These are phyloP conservation scores for Pantherophis guttatus DNA, from an alignment of 2,113 vertebrate species.

Conservation along the genomic window DNA sequence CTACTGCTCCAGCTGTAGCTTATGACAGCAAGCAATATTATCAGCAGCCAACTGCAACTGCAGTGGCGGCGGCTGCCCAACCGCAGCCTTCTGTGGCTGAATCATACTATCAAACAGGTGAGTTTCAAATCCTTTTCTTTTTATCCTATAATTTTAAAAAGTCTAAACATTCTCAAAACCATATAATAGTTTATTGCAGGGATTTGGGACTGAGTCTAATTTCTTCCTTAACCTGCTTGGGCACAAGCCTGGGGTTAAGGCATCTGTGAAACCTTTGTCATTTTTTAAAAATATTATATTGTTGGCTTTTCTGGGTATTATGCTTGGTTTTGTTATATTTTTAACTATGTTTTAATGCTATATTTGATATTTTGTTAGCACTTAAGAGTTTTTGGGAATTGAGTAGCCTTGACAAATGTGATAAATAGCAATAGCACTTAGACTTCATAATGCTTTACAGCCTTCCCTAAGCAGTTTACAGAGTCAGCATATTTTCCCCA, in stretches of 20 bases:
- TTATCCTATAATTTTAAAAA: background rate
- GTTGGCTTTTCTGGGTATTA: background rate
- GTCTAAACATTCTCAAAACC: background rate
- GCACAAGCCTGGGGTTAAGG: background rate
- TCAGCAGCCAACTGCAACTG: constrained; percentile 87
- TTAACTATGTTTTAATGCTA: background rate
- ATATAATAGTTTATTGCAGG: background rate
- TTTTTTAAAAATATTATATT: background rate
- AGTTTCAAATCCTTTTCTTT: constrained; percentile 25
- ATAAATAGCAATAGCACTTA: background rate
- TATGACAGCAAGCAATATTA: constrained; percentile 98
- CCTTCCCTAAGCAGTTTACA: background rate
- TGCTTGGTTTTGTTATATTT: background rate
- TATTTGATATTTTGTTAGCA: background rate
- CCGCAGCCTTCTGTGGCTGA: constrained; percentile 92
- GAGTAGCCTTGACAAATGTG: background rate
- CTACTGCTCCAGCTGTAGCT: constrained; percentile 88
- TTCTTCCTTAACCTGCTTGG: background rate
- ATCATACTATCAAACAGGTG: constrained; percentile 96
- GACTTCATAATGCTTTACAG: background rate
- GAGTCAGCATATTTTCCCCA: background rate
- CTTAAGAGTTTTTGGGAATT: background rate
- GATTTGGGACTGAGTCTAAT: background rate
- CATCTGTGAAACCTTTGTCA: background rate
- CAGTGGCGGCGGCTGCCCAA: constrained; percentile 84